Conservation (phyloP, 2,113 vertebrate genomes). For the Cygnus atratus region DNA sequence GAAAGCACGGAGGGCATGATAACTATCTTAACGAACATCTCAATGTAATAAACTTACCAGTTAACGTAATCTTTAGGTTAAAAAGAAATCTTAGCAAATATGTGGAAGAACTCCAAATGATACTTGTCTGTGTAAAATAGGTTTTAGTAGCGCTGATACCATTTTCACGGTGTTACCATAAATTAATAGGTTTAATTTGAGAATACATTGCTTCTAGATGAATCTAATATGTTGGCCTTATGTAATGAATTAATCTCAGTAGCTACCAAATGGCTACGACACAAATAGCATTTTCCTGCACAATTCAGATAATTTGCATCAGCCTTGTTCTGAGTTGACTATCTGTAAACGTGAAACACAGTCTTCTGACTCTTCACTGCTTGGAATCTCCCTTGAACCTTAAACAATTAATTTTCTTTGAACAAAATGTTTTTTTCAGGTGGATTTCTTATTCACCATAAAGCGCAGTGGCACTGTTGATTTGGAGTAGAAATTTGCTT, state of each 20-base stretch:
- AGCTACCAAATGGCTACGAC: background rate
- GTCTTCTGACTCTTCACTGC: background rate
- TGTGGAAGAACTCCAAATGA: background rate
- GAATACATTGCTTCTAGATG: background rate
- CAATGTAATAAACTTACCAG: background rate
- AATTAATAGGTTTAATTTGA: background rate
- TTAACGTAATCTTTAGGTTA: background rate
- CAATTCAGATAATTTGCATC: background rate
- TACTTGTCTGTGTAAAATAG: background rate
- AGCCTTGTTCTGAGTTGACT: background rate
- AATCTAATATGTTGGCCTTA: background rate
- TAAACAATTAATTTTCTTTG: background rate
- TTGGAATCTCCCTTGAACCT: background rate
- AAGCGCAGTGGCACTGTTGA: background rate
- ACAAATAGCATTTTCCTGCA: background rate
- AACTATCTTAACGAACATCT: background rate
- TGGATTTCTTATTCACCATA: background rate
- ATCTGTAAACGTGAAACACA: background rate
- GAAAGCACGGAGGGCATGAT: background rate
- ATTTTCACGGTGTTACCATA: background rate
- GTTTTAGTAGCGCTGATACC: background rate
- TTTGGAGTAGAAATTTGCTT: background rate
- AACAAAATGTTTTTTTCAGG: background rate
- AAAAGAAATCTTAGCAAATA: background rate
- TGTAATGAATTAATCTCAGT: background rate